Conservation (phyloP, 2,113 vertebrate genomes). For the Numida meleagris region DNA sequence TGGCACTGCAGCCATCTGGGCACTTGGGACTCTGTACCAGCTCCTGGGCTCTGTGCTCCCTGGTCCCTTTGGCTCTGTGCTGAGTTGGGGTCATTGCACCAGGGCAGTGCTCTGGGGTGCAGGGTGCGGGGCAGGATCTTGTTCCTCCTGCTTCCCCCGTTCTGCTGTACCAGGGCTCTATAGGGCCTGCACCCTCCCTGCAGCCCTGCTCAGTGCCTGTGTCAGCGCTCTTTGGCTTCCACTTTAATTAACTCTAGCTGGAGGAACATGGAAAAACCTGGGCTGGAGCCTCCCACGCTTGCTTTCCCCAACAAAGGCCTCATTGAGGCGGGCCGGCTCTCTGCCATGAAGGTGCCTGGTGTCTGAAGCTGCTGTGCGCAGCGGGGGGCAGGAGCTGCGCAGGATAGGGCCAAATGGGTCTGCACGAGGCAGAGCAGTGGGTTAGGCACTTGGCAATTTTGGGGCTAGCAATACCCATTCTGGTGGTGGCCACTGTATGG, state of each 20-base stretch:
- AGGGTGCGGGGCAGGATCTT: rapidly evolving
- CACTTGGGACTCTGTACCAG: neutral
- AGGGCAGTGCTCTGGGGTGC: rapidly evolving
- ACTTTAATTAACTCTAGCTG: conserved; percentile 59
- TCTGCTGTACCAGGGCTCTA: neutral
- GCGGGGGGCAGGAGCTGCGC: neutral
- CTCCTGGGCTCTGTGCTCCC: neutral
- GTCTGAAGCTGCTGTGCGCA: neutral
- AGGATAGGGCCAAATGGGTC: neutral
- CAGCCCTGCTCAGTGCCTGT: neutral
- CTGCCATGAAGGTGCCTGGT: neutral
- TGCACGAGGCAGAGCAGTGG: rapidly evolving
- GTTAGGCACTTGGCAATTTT: neutral
- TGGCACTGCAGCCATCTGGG: neutral
- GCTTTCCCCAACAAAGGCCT: conserved; percentile 57
- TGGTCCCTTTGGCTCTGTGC: neutral
- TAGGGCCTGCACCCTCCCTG: neutral
- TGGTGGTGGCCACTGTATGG: neutral
- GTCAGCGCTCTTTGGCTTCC: conserved; percentile 24
- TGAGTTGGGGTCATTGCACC: rapidly evolving
- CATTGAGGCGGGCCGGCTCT: conserved; percentile 37
- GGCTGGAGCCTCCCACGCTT: conserved; percentile 27
- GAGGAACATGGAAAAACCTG: conserved; percentile 65
- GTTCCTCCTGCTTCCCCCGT: neutral
- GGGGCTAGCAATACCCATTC: neutral